Evolutionary conservation across 1,140 invertebrate species (phyloP).

Genomic region (Monomorium pharaonis): DNA sequence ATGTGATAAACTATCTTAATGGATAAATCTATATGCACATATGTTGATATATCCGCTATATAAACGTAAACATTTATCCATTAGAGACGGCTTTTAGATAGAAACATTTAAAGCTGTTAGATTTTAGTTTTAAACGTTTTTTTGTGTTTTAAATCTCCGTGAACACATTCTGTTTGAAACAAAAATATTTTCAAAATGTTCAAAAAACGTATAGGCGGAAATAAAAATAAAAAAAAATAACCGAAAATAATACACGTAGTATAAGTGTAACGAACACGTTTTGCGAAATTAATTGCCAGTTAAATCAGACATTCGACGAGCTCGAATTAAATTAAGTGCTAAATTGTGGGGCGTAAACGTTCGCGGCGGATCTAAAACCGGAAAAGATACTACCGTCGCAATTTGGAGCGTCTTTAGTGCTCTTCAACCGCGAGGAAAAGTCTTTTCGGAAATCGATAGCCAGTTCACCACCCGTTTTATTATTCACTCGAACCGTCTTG

Average conservation of each 20-base stretch:
- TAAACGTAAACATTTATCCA: too few relatives aligned
- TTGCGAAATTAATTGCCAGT: background rate
- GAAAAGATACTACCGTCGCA: background rate
- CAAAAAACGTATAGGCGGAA: too few relatives aligned
- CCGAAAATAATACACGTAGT: background rate
- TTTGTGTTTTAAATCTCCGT: too few relatives aligned
- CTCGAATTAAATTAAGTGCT: background rate
- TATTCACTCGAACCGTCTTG: slow-evolving; percentile 43
- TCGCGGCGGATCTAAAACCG: background rate
- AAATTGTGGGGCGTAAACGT: background rate
- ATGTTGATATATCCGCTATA: too few relatives aligned
- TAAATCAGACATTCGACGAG: background rate
- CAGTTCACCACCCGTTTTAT: slow-evolving; percentile 34
- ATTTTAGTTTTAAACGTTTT: too few relatives aligned
- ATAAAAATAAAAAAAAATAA: too few relatives aligned
- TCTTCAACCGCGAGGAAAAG: background rate
- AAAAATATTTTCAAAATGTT: too few relatives aligned
- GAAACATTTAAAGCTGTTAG: too few relatives aligned
- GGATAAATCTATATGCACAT: too few relatives aligned
- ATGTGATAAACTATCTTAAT: too few relatives aligned
- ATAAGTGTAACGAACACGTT: background rate
- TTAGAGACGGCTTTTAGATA: too few relatives aligned
- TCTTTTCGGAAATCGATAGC: slow-evolving; percentile 20
- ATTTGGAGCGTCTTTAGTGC: background rate
- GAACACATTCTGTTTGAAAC: too few relatives aligned